These are phyloP conservation scores for Rhinopithecus roxellana DNA, from an alignment of 2,113 vertebrate species.

Conservation along the genomic window DNA sequence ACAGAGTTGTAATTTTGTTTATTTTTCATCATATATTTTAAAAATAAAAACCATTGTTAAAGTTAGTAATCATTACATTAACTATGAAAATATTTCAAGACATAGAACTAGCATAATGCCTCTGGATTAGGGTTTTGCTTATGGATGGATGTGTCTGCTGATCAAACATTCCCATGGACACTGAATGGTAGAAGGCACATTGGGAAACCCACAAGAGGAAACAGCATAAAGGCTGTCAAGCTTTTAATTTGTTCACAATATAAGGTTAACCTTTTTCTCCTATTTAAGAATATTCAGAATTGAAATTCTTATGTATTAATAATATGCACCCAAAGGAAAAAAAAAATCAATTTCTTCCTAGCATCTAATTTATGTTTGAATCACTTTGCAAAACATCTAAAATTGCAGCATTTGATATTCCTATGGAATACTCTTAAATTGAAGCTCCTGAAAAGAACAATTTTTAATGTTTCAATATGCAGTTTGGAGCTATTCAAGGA, in stretches of 20 bases:
- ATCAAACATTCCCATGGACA: background rate
- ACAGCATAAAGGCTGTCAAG: background rate
- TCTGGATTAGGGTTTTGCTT: background rate
- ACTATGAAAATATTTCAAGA: background rate
- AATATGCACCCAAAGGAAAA: background rate
- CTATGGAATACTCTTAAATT: background rate
- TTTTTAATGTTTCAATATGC: background rate
- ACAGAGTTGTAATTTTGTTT: background rate
- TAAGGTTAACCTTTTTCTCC: background rate
- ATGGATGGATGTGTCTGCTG: background rate
- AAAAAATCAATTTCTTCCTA: background rate
- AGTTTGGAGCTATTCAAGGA: background rate
- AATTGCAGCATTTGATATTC: background rate
- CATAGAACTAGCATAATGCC: background rate
- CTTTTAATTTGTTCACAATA: background rate
- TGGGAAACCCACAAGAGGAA: background rate
- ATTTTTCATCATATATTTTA: background rate
- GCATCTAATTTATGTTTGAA: slow-evolving; percentile 3
- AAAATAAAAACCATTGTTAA: background rate
- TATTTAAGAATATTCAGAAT: background rate
- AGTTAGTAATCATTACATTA: background rate
- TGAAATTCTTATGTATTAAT: background rate
- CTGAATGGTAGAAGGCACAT: background rate
- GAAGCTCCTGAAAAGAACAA: background rate
- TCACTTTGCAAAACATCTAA: background rate